Evolutionary conservation across 2,888 invertebrate species (phyloP).

Genomic region (Leptarthrus brevirostris): DNA sequence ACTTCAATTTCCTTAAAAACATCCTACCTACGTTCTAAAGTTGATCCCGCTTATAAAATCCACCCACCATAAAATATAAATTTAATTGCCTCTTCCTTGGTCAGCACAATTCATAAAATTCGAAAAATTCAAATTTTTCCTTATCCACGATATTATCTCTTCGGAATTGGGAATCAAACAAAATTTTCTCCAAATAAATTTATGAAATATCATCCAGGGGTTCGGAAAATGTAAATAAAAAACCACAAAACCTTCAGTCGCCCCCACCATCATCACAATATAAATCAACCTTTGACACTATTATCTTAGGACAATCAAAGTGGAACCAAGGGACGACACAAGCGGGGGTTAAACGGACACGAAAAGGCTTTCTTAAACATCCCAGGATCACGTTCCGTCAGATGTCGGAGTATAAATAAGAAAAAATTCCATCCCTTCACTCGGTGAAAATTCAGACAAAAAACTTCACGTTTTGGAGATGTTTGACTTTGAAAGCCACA

Average conservation of each 20-base stretch:
- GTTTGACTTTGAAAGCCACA: constrained; percentile 17
- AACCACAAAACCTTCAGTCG: background rate
- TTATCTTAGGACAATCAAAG: constrained; percentile 7
- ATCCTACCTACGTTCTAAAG: too few species aligned
- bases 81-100: background rate
- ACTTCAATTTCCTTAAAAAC: too few species aligned
- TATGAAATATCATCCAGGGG: constrained; percentile 16
- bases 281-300: constrained; percentile 34
- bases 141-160: background rate
- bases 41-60: too few species aligned
- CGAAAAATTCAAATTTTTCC: background rate
- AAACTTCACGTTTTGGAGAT: background rate
- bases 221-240: constrained; percentile 6
- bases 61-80: background rate
- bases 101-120: background rate
- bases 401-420: constrained; percentile 2
- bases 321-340: background rate
- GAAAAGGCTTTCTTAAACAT: background rate
- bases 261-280: background rate
- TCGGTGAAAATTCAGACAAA: constrained; percentile 4
- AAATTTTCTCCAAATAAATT: constrained; percentile 9
- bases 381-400: constrained; percentile 33
- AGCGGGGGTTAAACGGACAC: background rate
- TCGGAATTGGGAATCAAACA: background rate
- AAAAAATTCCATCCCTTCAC: background rate